Percentiles rank a stretch among this genome's conserved stretches.
Conservation (phyloP, 1,140 invertebrate genomes). For the Sarcophaga peregrina region DNA sequence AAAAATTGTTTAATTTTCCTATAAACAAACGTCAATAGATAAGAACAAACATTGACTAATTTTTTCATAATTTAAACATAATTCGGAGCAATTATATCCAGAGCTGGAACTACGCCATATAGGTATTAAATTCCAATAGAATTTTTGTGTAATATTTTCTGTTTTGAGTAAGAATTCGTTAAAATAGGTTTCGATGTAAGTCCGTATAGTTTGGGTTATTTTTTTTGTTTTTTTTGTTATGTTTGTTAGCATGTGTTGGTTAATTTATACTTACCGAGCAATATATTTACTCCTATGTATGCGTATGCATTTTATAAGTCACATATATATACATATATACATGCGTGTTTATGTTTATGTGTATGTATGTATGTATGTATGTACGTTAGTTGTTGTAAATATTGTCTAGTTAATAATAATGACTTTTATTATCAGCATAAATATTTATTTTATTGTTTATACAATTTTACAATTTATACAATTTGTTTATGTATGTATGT, state of each 20-base stretch:
- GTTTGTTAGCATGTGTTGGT: not conserved
- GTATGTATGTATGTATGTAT: no score
- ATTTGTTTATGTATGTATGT: not conserved
- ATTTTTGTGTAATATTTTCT: no score
- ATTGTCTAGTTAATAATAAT: not conserved
- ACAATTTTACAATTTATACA: constrained; percentile 1
- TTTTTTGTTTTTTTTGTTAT: no score
- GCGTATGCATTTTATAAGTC: not conserved
- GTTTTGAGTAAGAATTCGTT: no score
- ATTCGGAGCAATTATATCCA: not conserved
- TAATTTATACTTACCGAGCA: not conserved
- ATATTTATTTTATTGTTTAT: constrained; percentile 17
- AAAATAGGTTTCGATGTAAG: no score
- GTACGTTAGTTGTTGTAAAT: not conserved
- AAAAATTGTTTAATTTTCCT: not conserved
- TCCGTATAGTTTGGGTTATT: not conserved
- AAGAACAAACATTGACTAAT: not conserved
- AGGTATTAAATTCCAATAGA: no score
- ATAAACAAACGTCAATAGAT: constrained; percentile 7
- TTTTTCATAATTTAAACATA: not conserved
- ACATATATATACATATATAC: no score
- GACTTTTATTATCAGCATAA: constrained; percentile 7
- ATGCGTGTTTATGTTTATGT: no score
- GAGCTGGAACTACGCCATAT: not conserved
- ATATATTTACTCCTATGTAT: not conserved